Base-by-base conservation (phyloP, 2,888 invertebrate species). In the Ochropleura leucogaster region DNA sequence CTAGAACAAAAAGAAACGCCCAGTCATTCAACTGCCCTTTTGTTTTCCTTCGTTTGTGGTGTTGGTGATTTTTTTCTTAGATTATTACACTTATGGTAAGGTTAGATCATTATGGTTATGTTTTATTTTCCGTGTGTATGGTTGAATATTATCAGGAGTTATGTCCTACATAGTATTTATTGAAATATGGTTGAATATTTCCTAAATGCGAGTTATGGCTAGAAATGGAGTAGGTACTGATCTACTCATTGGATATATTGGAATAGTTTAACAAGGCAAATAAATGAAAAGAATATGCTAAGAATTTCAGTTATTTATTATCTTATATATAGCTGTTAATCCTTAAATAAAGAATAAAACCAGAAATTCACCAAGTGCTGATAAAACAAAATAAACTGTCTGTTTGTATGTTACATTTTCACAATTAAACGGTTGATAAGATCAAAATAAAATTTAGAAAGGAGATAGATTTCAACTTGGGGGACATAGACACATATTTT, bases 1-100 rank as follows among this genome's bases (percentile, higher is more conserved):
- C 96, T 96, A 96, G 93, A 96, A 96, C 95, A 96, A 94, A 96
- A 94, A 95, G 94, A 95, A 95, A 95, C 92, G 93, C 88, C 93
- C 92, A 90, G 90, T 95, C 95, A 95, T 94, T 94, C 89, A 90
- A 79, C 84, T 90, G 90, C 74, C 86, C 83, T 82, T 85, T 77
- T 77, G 46, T 77, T 80, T 71, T 72, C 63, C 77, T 64, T 79
- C 59, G 73, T 75, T 77, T 71, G 68, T 79, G 74, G 51, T 76
- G 67, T 70, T 72, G 65, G 51, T 78, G 72, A 70, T 72, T 63
- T 30, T n/a, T 68, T 76, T 68, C 51, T 75, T 75, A 47, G 44
- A 20, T 44, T 76, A 82, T 76, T 66, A 55, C n/a, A 51, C 51
- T 74, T 74, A 59, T 55, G 20, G 49, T 82, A 68, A 55, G 77